Conservation (phyloP, 2,797 vertebrate genomes). For the Benthosema pterotum region DNA sequence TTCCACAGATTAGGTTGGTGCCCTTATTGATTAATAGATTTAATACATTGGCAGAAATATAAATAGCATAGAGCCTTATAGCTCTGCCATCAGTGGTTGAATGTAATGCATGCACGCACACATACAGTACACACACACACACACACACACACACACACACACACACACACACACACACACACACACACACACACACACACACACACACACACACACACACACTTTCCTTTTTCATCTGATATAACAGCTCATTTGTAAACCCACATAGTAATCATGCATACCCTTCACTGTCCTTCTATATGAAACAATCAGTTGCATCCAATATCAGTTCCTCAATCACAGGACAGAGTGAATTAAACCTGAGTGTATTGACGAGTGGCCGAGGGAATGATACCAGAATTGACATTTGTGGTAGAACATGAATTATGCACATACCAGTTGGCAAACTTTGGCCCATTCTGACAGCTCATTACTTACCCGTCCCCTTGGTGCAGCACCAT, state of each 20-base stretch:
- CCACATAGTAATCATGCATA: neutral
- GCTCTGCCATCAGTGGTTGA: no score
- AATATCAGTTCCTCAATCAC: slow-evolving; percentile 38
- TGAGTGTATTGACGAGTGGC: slow-evolving; percentile 16
- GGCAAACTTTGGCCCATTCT: slow-evolving; percentile 11
- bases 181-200: no score
- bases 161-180: no score
- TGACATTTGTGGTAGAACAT: slow-evolving; percentile 11
- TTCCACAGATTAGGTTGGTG: no score
- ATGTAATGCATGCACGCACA: no score
- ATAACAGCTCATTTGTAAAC: neutral
- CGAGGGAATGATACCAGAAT: slow-evolving; percentile 6
- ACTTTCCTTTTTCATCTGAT: no score
- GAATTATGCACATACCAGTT: slow-evolving; percentile 15
- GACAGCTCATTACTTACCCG: slow-evolving; percentile 19
- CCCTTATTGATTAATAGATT: no score
- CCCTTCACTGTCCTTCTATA: slow-evolving; percentile 6
- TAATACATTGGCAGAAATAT: no score
- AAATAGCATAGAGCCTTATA: no score
- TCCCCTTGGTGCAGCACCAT: slow-evolving; percentile 12
- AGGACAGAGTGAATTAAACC: slow-evolving; percentile 21
- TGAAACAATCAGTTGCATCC: slow-evolving; percentile 20
- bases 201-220: no score
- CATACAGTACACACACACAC: no score
- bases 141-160: no score